A percentile compares a stretch with the other conserved stretches of the same genome.
phyloP scores from a whole-genome alignment of 2,113 vertebrate genomes.

The Ailuropoda melanoleuca region DNA sequence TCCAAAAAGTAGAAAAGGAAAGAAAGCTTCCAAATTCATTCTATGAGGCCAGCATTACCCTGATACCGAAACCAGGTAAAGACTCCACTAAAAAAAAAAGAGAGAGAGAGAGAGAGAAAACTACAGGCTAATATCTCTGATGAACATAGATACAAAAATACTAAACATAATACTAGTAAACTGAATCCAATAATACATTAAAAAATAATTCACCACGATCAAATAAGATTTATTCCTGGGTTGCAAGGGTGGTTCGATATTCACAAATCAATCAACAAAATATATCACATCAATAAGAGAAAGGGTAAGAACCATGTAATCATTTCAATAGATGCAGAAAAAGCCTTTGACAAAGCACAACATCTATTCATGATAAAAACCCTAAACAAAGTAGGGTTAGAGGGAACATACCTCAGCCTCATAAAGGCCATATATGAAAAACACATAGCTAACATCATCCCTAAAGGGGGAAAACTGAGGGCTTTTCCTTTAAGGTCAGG shows the following conservation, averaged over 20 bases:
- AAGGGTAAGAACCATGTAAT: neutral
- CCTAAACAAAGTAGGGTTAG: neutral
- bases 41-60: neutral
- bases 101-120: too few relatives aligned
- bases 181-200: neutral
- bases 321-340: neutral
- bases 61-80: neutral
- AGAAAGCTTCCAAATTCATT: neutral
- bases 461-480: neutral
- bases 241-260: neutral
- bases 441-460: neutral
- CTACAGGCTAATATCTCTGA: neutral
- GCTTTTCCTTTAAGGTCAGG: neutral
- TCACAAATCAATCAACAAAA: neutral
- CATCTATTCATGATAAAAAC: neutral
- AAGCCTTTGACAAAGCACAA: neutral
- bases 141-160: neutral
- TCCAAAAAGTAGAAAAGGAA: neutral
- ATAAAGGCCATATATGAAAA: neutral
- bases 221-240: neutral
- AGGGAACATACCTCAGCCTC: neutral
- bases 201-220: neutral
- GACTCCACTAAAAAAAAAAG: neutral
- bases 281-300: neutral
- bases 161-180: neutral